Conservation (phyloP, 1,140 invertebrate species). For the Dolichoris vasculosae region DNA sequence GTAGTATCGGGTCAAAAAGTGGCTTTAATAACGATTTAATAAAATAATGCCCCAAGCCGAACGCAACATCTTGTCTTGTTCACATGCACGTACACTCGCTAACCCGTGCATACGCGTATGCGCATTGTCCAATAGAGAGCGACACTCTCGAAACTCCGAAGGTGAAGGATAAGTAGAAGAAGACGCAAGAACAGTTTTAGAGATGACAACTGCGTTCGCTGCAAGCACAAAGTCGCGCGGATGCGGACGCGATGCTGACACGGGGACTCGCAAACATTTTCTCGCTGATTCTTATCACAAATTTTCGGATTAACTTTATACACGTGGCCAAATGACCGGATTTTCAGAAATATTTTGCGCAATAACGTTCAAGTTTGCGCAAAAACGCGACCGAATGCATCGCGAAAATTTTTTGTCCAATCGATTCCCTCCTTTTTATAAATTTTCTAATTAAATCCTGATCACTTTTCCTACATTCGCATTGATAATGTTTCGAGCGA, state of each 20-base stretch:
- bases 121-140: neutral
- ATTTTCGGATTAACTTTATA: neutral
- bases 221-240: neutral
- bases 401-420: too few species aligned
- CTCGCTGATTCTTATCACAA: neutral
- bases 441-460: too few species aligned
- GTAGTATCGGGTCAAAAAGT: slow-evolving; percentile 58
- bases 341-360: neutral
- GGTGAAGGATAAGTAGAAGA: slow-evolving; percentile 46
- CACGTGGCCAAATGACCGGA: too few species aligned
- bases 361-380: neutral
- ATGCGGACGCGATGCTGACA: neutral
- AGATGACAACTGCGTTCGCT: neutral
- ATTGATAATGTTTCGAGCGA: too few species aligned
- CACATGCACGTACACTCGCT: neutral
- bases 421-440: too few species aligned
- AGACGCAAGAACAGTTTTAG: neutral
- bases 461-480: too few species aligned
- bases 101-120: neutral
- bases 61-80: neutral
- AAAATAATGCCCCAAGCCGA: slow-evolving; percentile 60
- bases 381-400: too few species aligned
- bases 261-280: neutral
- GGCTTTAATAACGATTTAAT: slow-evolving; percentile 65
- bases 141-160: slow-evolving; percentile 40